Conservation (phyloP, 2,888 invertebrate species). For the Nephrotoma guestfalica region DNA sequence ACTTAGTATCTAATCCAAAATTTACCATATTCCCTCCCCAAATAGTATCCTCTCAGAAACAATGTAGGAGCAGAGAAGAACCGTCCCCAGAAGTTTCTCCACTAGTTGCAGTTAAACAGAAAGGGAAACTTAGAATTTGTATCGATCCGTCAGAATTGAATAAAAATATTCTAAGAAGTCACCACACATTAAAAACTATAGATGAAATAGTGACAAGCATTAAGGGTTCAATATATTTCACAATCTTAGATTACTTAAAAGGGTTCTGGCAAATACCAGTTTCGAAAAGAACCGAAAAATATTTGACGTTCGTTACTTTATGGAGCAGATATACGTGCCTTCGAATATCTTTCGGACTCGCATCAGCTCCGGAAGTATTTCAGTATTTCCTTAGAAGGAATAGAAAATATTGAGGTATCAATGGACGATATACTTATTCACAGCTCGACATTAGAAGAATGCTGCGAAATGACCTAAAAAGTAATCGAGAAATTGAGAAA, state of each 20-base stretch:
- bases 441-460: conserved; percentile 14
- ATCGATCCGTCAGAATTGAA: neutral
- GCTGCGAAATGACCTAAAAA: conserved; percentile 12
- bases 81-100: neutral
- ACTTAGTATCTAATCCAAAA: neutral
- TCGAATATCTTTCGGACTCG: conserved; percentile 8
- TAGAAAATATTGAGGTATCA: conserved; percentile 13
- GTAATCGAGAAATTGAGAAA: conserved; percentile 10
- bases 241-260: neutral
- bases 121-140: neutral
- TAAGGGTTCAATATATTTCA: neutral
- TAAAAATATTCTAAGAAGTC: too few species aligned
- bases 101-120: neutral
- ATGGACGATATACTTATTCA: conserved; percentile 17
- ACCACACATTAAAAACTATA: neutral
- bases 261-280: conserved; percentile 2
- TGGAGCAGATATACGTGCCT: conserved; percentile 6
- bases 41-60: neutral
- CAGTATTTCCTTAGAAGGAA: conserved; percentile 9
- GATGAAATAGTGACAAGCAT: neutral
- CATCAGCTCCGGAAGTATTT: neutral
- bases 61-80: neutral
- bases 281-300: neutral
- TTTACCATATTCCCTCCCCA: neutral
- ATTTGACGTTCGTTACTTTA: neutral